Conservation (phyloP, 1,140 invertebrate genomes). For the Dinoponera quadriceps region DNA sequence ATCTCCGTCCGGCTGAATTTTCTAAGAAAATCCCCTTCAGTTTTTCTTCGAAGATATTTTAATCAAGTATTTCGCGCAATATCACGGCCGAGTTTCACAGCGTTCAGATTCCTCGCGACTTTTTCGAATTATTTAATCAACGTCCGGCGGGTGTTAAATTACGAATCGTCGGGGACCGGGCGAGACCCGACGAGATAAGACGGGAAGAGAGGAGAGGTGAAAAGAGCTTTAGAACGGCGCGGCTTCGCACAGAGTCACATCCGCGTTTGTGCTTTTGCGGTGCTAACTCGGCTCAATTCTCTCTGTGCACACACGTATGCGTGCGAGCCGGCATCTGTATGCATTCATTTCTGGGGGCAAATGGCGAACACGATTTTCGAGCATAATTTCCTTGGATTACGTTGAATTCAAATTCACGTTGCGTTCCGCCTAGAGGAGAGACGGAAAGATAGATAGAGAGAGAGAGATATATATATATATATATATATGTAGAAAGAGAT, state of each 20-base stretch:
- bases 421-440: not conserved
- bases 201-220: too few species aligned
- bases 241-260: slow-evolving; percentile 31
- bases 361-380: slow-evolving; percentile 58
- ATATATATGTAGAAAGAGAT: too few species aligned
- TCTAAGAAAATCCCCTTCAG: not conserved
- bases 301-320: too few species aligned
- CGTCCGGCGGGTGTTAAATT: slow-evolving; percentile 30
- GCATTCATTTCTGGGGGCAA: slow-evolving; percentile 51
- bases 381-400: slow-evolving; percentile 58
- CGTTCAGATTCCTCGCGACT: not conserved
- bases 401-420: slow-evolving; percentile 46
- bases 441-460: too few species aligned
- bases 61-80: not conserved
- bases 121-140: slow-evolving; percentile 42
- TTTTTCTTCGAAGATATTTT: not conserved
- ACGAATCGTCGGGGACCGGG: slow-evolving; percentile 23
- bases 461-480: too few species aligned
- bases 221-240: not conserved
- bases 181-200: not conserved
- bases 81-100: not conserved
- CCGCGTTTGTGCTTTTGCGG: slow-evolving; percentile 37
- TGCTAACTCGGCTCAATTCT: slow-evolving; percentile 2
- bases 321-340: not conserved
- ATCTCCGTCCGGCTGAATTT: not conserved